phyloP scores from a whole-genome alignment of 1,140 invertebrate genomes.

The fruit fly (Drosophila melanogaster) region Release_6_plus_ISO1_MT NC_004354.4:8426501-8427000 shows the following conservation, averaged over 20 bases:
- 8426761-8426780: neutral
- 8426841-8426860: neutral
- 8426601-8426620: too few species aligned
- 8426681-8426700: neutral
- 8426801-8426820: neutral
- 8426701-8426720: neutral
- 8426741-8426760: too few species aligned
- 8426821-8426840: neutral
- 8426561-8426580: neutral
- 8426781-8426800: neutral
- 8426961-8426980: neutral
- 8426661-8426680: neutral
- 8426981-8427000: neutral
- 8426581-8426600: neutral
- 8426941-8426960: neutral
- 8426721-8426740: neutral
- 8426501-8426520: neutral
- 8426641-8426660: neutral
- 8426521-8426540: neutral
- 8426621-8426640: neutral
- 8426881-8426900: neutral
- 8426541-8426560: neutral
- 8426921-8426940: neutral
- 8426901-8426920: neutral
- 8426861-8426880: neutral